These are phyloP conservation scores for Sycobia sp. DNA, from an alignment of 1,140 invertebrate species.

Conservation along the genomic window DNA sequence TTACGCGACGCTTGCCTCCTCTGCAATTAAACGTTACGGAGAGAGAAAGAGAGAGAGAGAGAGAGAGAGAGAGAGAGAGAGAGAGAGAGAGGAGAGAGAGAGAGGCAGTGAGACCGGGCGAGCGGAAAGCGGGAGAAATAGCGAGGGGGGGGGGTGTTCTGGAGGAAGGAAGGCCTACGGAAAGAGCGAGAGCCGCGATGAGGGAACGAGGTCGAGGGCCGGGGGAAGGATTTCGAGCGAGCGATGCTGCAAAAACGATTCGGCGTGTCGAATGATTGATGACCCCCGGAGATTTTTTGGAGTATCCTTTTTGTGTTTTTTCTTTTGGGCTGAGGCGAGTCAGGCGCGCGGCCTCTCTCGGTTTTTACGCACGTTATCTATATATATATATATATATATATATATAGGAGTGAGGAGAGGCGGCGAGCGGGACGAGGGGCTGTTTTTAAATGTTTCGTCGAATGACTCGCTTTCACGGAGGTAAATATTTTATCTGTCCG, in stretches of 20 bases:
- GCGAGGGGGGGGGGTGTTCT: background rate
- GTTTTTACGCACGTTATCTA: too few relatives aligned
- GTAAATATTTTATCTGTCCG: constrained; percentile 13
- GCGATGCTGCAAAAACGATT: constrained; percentile 21
- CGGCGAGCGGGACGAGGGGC: too few relatives aligned
- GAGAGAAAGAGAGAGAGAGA: too few relatives aligned
- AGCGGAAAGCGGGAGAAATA: background rate
- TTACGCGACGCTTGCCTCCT: constrained; percentile 12
- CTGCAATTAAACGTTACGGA: constrained; percentile 28
- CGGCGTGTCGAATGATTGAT: constrained; percentile 12
- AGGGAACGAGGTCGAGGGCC: background rate
- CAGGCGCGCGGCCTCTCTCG: too few relatives aligned
- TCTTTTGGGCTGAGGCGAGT: too few relatives aligned
- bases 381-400: too few relatives aligned
- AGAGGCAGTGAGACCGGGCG: too few relatives aligned
- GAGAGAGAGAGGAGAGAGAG: too few relatives aligned
- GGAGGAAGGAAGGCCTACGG: background rate
- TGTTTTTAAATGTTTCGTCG: constrained; percentile 23
- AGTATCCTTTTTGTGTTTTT: constrained; percentile 2
- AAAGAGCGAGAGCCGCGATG: background rate
- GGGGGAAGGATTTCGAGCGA: background rate
- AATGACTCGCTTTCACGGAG: constrained; percentile 17
- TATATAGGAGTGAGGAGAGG: too few relatives aligned
- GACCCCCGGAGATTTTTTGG: constrained; percentile 15
- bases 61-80: too few relatives aligned